phyloP scores from a whole-genome alignment of 1,140 invertebrate genomes.

The Drosophila oshimai region DNA sequence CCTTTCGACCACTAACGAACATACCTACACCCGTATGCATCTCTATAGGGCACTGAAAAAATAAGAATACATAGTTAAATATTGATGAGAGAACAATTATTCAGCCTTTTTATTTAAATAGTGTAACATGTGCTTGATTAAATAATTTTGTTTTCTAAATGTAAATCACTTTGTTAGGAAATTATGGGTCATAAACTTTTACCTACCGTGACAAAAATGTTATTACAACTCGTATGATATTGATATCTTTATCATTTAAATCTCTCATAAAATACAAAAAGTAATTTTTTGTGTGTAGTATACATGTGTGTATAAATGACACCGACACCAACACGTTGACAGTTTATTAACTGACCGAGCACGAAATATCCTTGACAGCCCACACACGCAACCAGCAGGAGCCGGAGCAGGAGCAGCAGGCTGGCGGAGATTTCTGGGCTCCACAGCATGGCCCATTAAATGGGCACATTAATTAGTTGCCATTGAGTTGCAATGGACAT shows the following conservation, averaged over 20 bases:
- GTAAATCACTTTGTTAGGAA: too few species aligned
- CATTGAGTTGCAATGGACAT: slow-evolving; percentile 62
- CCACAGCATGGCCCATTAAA: slow-evolving; percentile 64
- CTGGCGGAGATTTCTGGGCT: slow-evolving; percentile 37
- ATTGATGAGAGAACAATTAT: too few species aligned
- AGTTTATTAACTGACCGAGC: slow-evolving; percentile 74
- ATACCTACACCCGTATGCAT: slow-evolving; percentile 25
- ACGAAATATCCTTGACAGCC: slow-evolving; percentile 65
- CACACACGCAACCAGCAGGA: slow-evolving; percentile 33
- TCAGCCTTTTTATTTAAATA: too few species aligned
- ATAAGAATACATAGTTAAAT: background rate
- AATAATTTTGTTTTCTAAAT: too few species aligned
- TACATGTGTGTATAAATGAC: slow-evolving; percentile 9
- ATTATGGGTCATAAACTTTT: too few species aligned
- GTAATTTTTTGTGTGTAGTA: slow-evolving; percentile 1
- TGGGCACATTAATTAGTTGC: slow-evolving; percentile 72
- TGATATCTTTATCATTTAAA: background rate
- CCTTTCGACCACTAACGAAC: slow-evolving; percentile 57
- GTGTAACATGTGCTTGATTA: background rate
- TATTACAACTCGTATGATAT: too few species aligned
- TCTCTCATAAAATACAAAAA: background rate
- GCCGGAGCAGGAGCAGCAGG: background rate
- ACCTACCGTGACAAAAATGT: too few species aligned
- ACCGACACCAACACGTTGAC: slow-evolving; percentile 58
- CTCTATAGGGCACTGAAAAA: background rate